Percentiles rank a stretch among this genome's conserved stretches.
These are phyloP conservation scores for Acarapis woodi DNA, from an alignment of 1,140 invertebrate species.

Conservation along the genomic window DNA sequence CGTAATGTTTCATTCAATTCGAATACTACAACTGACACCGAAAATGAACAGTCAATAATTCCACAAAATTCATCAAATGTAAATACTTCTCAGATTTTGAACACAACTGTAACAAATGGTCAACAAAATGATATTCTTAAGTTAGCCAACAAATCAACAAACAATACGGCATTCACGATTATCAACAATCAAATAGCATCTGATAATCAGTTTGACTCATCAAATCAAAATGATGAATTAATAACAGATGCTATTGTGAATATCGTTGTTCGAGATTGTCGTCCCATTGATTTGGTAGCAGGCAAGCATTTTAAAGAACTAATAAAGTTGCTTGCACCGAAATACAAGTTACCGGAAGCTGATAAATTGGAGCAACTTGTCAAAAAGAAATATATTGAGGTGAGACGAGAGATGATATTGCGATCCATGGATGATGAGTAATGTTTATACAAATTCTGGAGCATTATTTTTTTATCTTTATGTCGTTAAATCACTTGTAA, in stretches of 20 bases:
- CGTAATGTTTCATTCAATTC: too few relatives aligned
- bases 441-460: too few relatives aligned
- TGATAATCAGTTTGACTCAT: not conserved
- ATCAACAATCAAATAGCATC: not conserved
- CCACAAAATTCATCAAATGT: too few relatives aligned
- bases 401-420: not conserved
- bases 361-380: conserved; percentile 4
- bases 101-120: not conserved
- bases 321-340: conserved; percentile 7
- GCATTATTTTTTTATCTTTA: too few relatives aligned
- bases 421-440: conserved; percentile 1
- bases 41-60: too few relatives aligned
- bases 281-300: conserved; percentile 5
- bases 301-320: conserved; percentile 8
- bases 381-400: conserved; percentile 4
- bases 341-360: conserved; percentile 7
- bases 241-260: conserved; percentile 9
- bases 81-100: too few relatives aligned
- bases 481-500: too few relatives aligned
- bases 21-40: too few relatives aligned
- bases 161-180: not conserved
- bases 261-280: conserved; percentile 10
- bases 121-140: not conserved
- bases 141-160: not conserved
- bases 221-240: conserved; percentile 4